Base-by-base conservation (phyloP, 2,797 vertebrate genomes). In the Florisuga fusca region DNA sequence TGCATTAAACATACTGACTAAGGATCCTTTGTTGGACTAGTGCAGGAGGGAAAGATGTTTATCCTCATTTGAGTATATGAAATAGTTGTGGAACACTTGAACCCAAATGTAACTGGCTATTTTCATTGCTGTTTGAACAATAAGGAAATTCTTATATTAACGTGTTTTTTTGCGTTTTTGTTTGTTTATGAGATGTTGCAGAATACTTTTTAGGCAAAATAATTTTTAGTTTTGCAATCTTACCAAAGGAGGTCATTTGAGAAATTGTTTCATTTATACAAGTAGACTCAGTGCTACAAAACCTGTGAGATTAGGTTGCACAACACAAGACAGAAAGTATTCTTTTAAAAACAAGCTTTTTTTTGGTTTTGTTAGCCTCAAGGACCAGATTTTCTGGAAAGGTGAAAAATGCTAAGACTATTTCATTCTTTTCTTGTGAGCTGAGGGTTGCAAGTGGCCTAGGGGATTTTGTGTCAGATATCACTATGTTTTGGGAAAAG, bases 371-470 rank as follows among this genome's bases (percentile, higher is more conserved):
- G 41, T 73, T 76, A 79, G 50, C 50, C 81, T 53, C 54, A 89
- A 80, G 38, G 58, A 90, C 94, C 61, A 86, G 97, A 95, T 84
- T 95, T 97, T 96, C 95, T 74, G 78, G 96, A 96, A 96, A 76
- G 67, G 89, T 75, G 72, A 87, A 89, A 48, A 58, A 71, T 59
- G 48, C 29, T 50, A 72, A 88, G 36, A 82, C 45, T 45, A n/a
- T 53, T 61, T 68, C 78, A 86, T 97, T 94, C 69, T 91, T 96
- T 89, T 61, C 63, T 75, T 80, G 76, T 94, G 69, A 87, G n/a
- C 58, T 87, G 61, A 73, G 53, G 26, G 21, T 63, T 90, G 22
- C 15, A 84, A 61, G 45, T 71, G 66, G 53, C n/a, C 54, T 66
- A 31, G 84, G 88, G 67, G 78, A 46, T 79, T 61, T 94, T 13